Evolutionary conservation across 2,113 vertebrate genomes (phyloP).

Genomic region (Lynx canadensis): DNA sequence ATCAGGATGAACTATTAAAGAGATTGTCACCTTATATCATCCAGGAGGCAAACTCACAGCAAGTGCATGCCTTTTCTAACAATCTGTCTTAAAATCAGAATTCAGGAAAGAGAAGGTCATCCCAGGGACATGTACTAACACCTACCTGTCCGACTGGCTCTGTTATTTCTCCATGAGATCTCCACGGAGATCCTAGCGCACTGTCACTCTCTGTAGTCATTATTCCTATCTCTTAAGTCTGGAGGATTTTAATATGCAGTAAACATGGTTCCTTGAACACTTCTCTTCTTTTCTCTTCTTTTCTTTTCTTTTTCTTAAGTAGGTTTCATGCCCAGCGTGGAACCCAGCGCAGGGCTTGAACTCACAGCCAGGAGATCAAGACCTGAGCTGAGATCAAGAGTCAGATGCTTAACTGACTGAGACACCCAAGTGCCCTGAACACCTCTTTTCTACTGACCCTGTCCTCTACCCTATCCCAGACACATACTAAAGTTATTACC

Average conservation of each 20-base stretch:
- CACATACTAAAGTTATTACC: background rate
- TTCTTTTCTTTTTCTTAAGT: too few species aligned
- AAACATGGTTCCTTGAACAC: background rate
- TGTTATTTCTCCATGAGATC: background rate
- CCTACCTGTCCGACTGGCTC: fast-evolving
- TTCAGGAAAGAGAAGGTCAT: background rate
- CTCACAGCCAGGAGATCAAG: too few species aligned
- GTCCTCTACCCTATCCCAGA: background rate
- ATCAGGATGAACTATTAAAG: background rate
- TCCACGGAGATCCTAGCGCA: too few species aligned
- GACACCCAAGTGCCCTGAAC: background rate
- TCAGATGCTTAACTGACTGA: too few species aligned
- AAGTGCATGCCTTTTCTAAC: background rate
- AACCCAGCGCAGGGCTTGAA: too few species aligned
- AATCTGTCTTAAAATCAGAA: background rate
- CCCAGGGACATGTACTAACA: background rate
- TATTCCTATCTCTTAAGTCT: background rate
- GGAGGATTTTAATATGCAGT: background rate
- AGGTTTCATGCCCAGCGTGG: too few species aligned
- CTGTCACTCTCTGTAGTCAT: background rate
- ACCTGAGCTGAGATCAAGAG: too few species aligned
- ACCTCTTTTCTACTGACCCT: background rate
- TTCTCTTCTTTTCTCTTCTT: background rate
- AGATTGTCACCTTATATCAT: background rate
- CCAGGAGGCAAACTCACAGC: background rate